Evolutionary conservation across 2,113 vertebrate genomes (phyloP).

Genomic region (Salvelinus sp.): DNA sequence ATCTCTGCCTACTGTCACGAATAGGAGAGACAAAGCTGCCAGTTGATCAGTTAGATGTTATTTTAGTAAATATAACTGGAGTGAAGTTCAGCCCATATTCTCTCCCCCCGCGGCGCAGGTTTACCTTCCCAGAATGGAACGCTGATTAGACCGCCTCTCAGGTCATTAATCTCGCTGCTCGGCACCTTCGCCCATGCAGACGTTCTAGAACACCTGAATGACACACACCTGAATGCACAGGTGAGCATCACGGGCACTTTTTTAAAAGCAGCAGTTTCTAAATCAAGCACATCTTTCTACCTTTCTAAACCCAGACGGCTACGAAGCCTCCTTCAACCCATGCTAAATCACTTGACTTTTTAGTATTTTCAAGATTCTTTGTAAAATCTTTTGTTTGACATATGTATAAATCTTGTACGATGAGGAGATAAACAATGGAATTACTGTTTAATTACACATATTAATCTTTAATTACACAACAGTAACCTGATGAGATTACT

Average conservation of each 20-base stretch:
- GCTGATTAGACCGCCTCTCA: constrained; percentile 69
- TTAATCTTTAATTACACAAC: no score
- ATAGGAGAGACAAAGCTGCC: constrained; percentile 14
- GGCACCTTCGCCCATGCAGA: constrained; percentile 56
- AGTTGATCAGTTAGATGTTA: constrained; percentile 55
- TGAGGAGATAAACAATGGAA: neutral
- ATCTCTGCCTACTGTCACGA: neutral
- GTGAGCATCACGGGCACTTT: constrained; percentile 1
- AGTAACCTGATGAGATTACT: no score
- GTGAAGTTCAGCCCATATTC: constrained; percentile 46
- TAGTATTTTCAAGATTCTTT: neutral
- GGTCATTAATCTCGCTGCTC: constrained; percentile 78
- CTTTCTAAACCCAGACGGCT: neutral
- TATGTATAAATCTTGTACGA: neutral
- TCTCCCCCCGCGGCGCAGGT: constrained; percentile 65
- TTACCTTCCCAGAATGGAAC: constrained; percentile 77
- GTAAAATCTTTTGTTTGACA: neutral
- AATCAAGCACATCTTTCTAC: neutral
- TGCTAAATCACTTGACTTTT: neutral
- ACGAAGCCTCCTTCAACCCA: neutral
- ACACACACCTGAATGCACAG: constrained; percentile 46
- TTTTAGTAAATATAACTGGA: constrained; percentile 55
- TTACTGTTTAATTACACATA: no score
- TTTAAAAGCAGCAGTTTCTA: neutral
- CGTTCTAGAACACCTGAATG: neutral